Base-by-base conservation (phyloP, 2,888 invertebrate species). In the Meghimatium bilineatum region DNA sequence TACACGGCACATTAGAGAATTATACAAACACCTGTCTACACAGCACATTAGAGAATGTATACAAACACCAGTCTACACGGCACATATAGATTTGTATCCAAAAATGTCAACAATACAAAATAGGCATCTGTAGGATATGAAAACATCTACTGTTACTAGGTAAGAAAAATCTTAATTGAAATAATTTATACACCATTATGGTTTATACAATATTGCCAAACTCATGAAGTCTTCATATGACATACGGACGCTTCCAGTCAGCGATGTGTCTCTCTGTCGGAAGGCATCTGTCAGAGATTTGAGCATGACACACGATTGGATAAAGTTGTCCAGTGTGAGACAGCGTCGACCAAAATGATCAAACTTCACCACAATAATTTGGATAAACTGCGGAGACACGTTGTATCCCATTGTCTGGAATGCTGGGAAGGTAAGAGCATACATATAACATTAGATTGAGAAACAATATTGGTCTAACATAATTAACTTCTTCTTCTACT, bases 141-240 rank as follows among this genome's bases (percentile, higher is more conserved):
- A 44, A 44, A 44, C 12, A 12, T 44, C 12, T 44, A 44, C 6
- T 8, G 12, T 44, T 44, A 44, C 44, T 44, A 8, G 44, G 44
- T 12, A 44, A 44, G 5, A 44, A 44, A 8, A 44, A 8, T 44
- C 12, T 44, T 44, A 5, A 44, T 44, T 44, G 44, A 5, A n/a
- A n/a, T 44, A 44, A 44, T 44, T 44, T 44, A 44, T 44, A 44
- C n/a, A 44, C 44, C 1, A 20, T 74, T 89, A 91, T 17, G 89
- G 87, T 86, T 90, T 91, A 71, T 90, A 89, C 17, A 89, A 82
- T 12, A 98, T 95, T 56, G 97, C 97, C 89, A 98, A 95, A 86
- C 95, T 95, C 75, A 99, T 94, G 91, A 98, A 98, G 92, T 98
- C 98, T 94, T 98, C 98, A 92, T 98, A 98, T 44, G 95, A 96